Evolutionary conservation across 2,113 vertebrate species (phyloP).

Genomic region (Corythornis madagascariensis): DNA sequence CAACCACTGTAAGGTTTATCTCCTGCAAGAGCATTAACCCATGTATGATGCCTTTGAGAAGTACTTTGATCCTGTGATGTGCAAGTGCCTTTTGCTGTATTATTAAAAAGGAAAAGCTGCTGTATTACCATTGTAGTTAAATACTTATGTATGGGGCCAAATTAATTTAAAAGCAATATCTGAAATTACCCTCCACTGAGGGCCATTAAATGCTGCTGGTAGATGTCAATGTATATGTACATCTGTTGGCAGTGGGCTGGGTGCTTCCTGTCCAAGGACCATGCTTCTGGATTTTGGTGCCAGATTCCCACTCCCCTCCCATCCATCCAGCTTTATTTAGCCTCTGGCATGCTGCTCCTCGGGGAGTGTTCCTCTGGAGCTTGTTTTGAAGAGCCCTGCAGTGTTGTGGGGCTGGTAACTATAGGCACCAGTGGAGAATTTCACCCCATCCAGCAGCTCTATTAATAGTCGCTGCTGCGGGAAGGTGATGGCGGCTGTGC

Average conservation of each 20-base stretch:
- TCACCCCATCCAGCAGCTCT: neutral
- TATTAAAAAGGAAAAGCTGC: neutral
- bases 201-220: neutral
- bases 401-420: conserved; percentile 60
- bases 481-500: neutral
- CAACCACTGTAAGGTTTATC: neutral
- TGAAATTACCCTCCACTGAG: neutral
- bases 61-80: neutral
- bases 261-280: rapidly evolving
- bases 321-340: conserved; percentile 18
- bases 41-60: neutral
- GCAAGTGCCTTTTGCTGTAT: neutral
- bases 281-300: neutral
- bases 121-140: neutral
- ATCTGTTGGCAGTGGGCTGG: rapidly evolving
- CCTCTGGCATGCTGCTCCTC: neutral
- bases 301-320: neutral
- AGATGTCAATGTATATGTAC: neutral
- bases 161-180: neutral
- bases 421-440: conserved; percentile 45
- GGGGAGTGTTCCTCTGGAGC: neutral
- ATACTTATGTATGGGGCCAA: neutral
- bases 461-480: neutral
- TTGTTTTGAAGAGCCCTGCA: conserved; percentile 40
- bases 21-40: neutral